A percentile compares a stretch with the other conserved stretches of the same genome.
Conservation (phyloP, 2,113 vertebrate species). For the Gracilinanus agilis region DNA sequence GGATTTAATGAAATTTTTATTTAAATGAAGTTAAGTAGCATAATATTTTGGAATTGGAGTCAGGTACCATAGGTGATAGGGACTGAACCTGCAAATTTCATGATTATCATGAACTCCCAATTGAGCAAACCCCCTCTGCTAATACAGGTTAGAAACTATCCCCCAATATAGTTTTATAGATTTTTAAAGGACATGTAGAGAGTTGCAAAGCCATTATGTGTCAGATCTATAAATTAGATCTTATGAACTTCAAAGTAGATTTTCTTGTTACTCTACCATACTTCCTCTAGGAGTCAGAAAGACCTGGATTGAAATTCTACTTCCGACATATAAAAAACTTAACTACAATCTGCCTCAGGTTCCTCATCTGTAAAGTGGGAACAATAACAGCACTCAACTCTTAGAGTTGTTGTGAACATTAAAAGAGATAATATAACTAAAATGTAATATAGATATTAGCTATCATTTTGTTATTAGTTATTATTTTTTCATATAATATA, state of each 20-base stretch:
- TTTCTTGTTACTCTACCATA: background rate
- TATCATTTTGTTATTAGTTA: background rate
- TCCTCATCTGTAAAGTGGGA: background rate
- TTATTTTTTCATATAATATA: background rate
- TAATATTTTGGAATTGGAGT: background rate
- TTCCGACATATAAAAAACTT: background rate
- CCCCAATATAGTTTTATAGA: background rate
- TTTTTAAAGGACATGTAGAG: background rate
- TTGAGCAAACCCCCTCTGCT: background rate
- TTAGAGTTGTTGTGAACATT: background rate
- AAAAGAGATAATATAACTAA: background rate
- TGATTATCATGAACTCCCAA: background rate
- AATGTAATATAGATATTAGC: background rate
- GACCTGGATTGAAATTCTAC: background rate
- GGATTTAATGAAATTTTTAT: background rate
- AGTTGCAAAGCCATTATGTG: background rate
- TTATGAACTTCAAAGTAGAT: background rate
- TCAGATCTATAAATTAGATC: background rate
- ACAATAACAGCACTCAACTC: background rate
- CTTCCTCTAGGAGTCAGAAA: background rate
- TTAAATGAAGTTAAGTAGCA: background rate
- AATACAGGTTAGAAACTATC: background rate
- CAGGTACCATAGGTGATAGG: background rate
- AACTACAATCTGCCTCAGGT: background rate
- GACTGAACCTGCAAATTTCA: background rate